These are phyloP conservation scores for Zaprionus davidi DNA, from an alignment of 1,140 invertebrate genomes.

Conservation along the genomic window DNA sequence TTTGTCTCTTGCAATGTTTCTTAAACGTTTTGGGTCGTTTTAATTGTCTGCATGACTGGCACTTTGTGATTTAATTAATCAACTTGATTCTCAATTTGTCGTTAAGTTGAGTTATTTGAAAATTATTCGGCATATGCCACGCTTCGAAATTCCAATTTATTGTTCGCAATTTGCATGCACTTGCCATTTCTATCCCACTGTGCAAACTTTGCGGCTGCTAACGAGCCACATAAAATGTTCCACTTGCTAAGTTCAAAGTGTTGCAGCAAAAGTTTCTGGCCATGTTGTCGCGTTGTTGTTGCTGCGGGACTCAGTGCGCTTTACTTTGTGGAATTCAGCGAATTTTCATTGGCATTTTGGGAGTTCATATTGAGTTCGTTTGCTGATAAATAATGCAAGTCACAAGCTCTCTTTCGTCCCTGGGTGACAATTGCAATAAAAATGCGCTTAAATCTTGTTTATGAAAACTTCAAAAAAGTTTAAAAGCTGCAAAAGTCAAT, in stretches of 20 bases:
- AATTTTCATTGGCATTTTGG: constrained; percentile 25
- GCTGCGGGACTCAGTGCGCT: background rate
- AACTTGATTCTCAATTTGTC: constrained; percentile 15
- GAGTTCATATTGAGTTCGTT: background rate
- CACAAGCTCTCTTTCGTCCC: background rate
- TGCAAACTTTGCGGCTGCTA: constrained; percentile 47
- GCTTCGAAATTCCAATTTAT: constrained; percentile 29
- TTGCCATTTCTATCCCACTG: constrained; percentile 27
- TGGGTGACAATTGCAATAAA: background rate
- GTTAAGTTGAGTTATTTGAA: constrained; percentile 27
- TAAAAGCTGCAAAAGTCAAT: background rate
- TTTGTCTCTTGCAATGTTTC: constrained; percentile 21
- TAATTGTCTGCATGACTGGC: constrained; percentile 8
- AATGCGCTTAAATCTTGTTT: background rate
- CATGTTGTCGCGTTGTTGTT: constrained; percentile 7
- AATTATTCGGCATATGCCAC: background rate
- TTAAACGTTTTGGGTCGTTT: constrained; percentile 38
- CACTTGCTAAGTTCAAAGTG: constrained; percentile 51
- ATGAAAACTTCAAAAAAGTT: background rate
- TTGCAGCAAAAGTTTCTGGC: constrained; percentile 42
- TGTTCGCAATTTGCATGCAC: constrained; percentile 4
- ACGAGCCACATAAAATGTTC: constrained; percentile 57
- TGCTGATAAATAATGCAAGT: constrained; percentile 16
- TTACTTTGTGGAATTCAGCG: constrained; percentile 19
- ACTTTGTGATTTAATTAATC: constrained; percentile 28